A percentile compares a stretch with the other conserved stretches of the same genome.
These are phyloP conservation scores for Sorex fumeus DNA, from an alignment of 2,113 vertebrate species.

Conservation along the genomic window DNA sequence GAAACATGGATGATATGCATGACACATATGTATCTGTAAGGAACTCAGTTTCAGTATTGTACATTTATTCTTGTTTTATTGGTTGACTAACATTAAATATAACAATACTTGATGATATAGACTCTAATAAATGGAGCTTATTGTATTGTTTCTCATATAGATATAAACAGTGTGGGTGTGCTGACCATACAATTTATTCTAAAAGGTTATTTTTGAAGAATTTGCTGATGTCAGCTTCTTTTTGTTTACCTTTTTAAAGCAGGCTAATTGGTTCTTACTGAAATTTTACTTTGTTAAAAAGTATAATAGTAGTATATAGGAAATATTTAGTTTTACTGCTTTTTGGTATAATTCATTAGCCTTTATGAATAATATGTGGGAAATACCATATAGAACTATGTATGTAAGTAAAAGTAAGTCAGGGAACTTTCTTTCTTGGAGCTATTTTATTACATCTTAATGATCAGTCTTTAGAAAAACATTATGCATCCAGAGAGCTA, in stretches of 20 bases:
- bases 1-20: background rate
- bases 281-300: slow-evolving; percentile 78
- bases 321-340: slow-evolving; percentile 74
- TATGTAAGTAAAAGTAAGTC: slow-evolving; percentile 57
- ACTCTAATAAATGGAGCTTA: slow-evolving; percentile 35
- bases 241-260: slow-evolving; percentile 71
- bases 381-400: slow-evolving; percentile 47
- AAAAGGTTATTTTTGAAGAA: slow-evolving; percentile 78
- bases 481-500: too few relatives aligned
- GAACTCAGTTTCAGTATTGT: slow-evolving; percentile 58
- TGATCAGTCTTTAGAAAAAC: slow-evolving; percentile 1
- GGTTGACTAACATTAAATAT: slow-evolving; percentile 51
- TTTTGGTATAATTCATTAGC: slow-evolving; percentile 53
- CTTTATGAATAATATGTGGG: slow-evolving; percentile 70
- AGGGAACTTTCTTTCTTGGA: background rate
- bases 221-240: slow-evolving; percentile 70
- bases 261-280: background rate
- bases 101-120: slow-evolving; percentile 58
- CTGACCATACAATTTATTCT: slow-evolving; percentile 67
- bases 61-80: slow-evolving; percentile 61
- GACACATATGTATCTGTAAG: background rate
- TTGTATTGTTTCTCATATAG: slow-evolving; percentile 68
- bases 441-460: slow-evolving; percentile 52
- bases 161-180: slow-evolving; percentile 42
- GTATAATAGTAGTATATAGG: slow-evolving; percentile 78